Base-by-base conservation (phyloP, 2,888 invertebrate genomes). In the Conomelus anceps region DNA sequence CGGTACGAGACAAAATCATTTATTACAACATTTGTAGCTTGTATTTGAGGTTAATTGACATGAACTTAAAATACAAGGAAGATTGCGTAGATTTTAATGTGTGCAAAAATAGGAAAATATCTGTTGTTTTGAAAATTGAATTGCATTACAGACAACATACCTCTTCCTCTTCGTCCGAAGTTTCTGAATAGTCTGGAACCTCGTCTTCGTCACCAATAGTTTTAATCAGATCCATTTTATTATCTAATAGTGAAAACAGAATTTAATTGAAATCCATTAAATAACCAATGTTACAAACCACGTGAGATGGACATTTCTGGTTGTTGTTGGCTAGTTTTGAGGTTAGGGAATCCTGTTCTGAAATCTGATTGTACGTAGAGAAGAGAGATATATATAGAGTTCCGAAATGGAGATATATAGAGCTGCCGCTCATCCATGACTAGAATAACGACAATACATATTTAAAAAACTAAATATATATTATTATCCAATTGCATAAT, bases 141-240 rank as follows among this genome's bases (percentile, higher is more conserved):
- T 6, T 22, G 13, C 22, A 85, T 22, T 4, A 20, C 22, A 86
- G 0, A 86, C n/a, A 11, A 92, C 93, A 92, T 93, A 97, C 97
- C 93, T 97, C 97, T 23, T 96, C 94, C 95, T 97, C 97, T 90
- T 95, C 95, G 92, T 97, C 97, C 0, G 97, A 97, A 92, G 97
- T 96, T 89, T 94, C 94, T 0, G 97, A 97, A 91, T 95, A 96
- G 94, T 97, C 94, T 91, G 96, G 96, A 0, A 98, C 96, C 92
- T 97, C 96, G 89, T 97, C 96, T 91, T 96, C 96, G 90, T 98
- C 98, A 84, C 96, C 95, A 90, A 98, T 98, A 0, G 98, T 98
- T 93, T 95, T 95, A 89, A 98, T 96, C 91, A 98, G 94, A 91
- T 96, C 96, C 34, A 90, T 63, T 85, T 87, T 23, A 11, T 86